Conservation (phyloP, 2,797 vertebrate species). For the Pseudocheirus occidentalis region DNA sequence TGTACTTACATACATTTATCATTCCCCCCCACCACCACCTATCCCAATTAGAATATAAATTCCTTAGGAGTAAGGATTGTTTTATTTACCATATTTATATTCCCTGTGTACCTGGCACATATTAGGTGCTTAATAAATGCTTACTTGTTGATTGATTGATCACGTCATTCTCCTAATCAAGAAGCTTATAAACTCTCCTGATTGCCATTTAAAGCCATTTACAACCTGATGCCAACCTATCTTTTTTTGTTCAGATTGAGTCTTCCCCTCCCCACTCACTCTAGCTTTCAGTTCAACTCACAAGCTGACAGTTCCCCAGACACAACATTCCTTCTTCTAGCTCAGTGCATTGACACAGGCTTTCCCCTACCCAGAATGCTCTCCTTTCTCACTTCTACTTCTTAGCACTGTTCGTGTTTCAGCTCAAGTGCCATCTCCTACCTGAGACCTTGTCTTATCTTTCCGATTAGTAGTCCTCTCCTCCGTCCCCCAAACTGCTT, state of each 20-base stretch:
- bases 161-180: not conserved
- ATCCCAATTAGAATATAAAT: not conserved
- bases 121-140: not conserved
- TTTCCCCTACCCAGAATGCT: not conserved
- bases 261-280: not conserved
- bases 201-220: not conserved
- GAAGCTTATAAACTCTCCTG: not conserved
- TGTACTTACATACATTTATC: not conserved
- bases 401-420: not conserved
- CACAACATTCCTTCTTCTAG: not conserved
- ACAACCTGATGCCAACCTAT: not conserved
- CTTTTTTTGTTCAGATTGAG: not conserved
- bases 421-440: not conserved
- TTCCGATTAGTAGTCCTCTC: not conserved
- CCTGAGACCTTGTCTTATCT: not conserved
- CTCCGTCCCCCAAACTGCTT: not conserved
- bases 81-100: not conserved
- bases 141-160: not conserved
- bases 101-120: not conserved
- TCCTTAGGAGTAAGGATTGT: not conserved
- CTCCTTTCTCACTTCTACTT: not conserved
- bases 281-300: not conserved
- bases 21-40: not conserved
- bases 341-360: not conserved
- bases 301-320: not conserved